A percentile compares a stretch with the other conserved stretches of the same genome.
These are phyloP conservation scores for Sciurus niger DNA, from an alignment of 2,113 vertebrate species.

Conservation along the genomic window DNA sequence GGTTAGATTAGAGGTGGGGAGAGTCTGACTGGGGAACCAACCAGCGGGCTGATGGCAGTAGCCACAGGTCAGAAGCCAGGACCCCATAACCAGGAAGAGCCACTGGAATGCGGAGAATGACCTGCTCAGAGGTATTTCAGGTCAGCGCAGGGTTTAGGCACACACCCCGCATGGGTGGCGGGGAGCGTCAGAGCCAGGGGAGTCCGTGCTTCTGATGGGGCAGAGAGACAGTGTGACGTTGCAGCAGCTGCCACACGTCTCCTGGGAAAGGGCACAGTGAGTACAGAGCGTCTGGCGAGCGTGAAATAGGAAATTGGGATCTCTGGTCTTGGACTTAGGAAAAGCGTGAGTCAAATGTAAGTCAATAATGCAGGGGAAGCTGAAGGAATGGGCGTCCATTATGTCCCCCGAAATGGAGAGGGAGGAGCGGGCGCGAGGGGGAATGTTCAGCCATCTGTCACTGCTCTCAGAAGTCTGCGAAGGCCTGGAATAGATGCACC, in stretches of 20 bases:
- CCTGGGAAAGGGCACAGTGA: not conserved
- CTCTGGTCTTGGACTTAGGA: not conserved
- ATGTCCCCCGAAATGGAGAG: not conserved
- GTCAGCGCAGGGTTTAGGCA: not conserved
- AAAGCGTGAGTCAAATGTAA: not conserved
- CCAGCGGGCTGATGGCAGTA: not conserved
- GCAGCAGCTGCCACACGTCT: not conserved
- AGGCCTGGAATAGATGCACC: not conserved
- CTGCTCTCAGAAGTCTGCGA: not conserved
- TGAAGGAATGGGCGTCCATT: not conserved
- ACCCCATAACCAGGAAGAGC: too few species aligned
- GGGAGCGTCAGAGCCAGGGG: not conserved
- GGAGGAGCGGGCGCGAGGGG: not conserved
- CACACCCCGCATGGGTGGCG: rapidly evolving
- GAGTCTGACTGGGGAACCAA: not conserved
- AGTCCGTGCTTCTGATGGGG: not conserved
- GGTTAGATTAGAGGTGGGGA: not conserved
- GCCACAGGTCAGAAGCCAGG: not conserved
- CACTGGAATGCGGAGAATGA: rapidly evolving
- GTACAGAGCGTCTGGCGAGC: rapidly evolving
- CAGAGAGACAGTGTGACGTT: not conserved
- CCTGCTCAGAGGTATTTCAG: not conserved
- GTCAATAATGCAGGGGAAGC: not conserved
- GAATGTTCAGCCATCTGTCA: not conserved
- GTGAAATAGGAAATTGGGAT: not conserved